phyloP scores from a whole-genome alignment of 2,797 vertebrate species.

The Gallinago solitaria region DNA sequence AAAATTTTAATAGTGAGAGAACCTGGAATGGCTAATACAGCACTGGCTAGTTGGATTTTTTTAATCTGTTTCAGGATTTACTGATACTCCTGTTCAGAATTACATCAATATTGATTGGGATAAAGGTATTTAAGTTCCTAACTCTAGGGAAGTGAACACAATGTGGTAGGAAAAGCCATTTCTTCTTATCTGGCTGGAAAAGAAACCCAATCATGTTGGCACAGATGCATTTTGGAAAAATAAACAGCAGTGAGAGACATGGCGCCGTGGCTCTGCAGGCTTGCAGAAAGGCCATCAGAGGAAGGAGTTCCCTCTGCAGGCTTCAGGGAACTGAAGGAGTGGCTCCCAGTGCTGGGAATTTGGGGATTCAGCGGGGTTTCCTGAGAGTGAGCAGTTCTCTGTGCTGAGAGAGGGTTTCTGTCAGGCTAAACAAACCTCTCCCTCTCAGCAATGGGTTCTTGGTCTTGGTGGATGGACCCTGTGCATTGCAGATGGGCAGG shows the following conservation, averaged over 20 bases:
- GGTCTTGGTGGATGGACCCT: background rate
- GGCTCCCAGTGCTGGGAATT: background rate
- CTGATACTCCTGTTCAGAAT: background rate
- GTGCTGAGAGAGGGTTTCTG: background rate
- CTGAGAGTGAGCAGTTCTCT: background rate
- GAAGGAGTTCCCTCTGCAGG: background rate
- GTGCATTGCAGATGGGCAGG: background rate
- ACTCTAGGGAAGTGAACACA: background rate
- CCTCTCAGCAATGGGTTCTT: background rate
- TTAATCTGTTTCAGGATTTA: background rate
- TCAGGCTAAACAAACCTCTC: background rate
- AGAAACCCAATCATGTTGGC: background rate
- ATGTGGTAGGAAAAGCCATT: background rate
- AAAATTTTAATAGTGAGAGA: background rate
- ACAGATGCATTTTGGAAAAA: background rate
- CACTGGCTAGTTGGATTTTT: background rate
- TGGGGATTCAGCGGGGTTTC: background rate
- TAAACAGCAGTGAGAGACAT: background rate
- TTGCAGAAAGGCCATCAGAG: background rate
- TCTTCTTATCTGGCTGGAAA: background rate
- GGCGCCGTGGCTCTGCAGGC: rapidly evolving
- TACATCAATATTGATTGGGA: background rate
- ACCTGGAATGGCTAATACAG: background rate
- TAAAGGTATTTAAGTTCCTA: background rate
- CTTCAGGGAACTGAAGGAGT: background rate